These are phyloP conservation scores for Notothenia coriiceps DNA, from an alignment of 2,113 vertebrate species.

Conservation along the genomic window DNA sequence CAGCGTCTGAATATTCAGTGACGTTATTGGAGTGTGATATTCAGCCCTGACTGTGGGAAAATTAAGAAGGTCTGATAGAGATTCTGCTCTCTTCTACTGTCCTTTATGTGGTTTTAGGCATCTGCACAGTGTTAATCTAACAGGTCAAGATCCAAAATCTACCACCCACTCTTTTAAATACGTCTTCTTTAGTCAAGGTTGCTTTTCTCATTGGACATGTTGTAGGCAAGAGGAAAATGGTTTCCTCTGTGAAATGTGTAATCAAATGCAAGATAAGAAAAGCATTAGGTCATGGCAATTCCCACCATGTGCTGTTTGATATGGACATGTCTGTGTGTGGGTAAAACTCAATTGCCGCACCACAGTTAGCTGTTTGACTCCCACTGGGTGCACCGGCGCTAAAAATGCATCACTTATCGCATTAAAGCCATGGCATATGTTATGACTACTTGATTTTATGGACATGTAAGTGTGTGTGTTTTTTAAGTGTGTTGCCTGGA, in stretches of 20 bases:
- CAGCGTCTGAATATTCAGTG: conserved; percentile 78
- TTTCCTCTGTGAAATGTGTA: conserved; percentile 77
- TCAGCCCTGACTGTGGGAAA: conserved; percentile 77
- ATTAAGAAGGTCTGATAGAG: conserved; percentile 63
- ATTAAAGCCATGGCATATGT: conserved; percentile 52
- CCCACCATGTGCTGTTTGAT: conserved; percentile 74
- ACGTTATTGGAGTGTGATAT: conserved; percentile 66
- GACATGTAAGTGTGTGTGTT: conserved; percentile 3
- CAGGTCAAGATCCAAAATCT: conserved; percentile 47
- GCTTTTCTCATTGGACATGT: conserved; percentile 54
- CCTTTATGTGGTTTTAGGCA: conserved; percentile 28
- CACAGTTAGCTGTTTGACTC: conserved; percentile 48
- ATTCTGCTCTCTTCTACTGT: conserved; percentile 55
- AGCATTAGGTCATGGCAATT: conserved; percentile 79
- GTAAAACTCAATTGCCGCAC: conserved; percentile 44
- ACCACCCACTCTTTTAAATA: conserved; percentile 58
- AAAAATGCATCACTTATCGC: conserved; percentile 40
- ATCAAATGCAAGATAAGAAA: conserved; percentile 77
- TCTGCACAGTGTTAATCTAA: conserved; percentile 49
- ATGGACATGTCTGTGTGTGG: conserved; percentile 39
- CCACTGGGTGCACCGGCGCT: conserved; percentile 21
- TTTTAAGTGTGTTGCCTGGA: background rate
- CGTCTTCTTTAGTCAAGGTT: conserved; percentile 37
- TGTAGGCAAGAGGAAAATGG: conserved; percentile 49
- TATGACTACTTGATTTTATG: conserved; percentile 54